These are phyloP conservation scores for Stichopus chloronotus DNA, from an alignment of 35 echinoderm and acorn worm species.

Conservation along the genomic window DNA sequence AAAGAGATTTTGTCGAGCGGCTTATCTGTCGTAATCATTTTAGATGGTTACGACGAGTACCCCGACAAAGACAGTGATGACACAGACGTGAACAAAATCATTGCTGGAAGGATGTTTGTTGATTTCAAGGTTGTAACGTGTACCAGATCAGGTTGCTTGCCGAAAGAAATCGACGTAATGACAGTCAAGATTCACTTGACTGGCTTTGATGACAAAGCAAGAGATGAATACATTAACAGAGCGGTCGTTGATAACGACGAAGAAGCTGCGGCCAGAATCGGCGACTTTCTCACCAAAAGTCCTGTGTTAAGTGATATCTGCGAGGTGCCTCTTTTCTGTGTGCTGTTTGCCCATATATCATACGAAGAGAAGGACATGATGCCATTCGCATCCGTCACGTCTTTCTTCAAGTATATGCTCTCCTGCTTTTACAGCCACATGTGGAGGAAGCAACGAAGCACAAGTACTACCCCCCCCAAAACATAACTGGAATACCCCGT, in stretches of 20 bases:
- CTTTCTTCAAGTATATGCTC: neutral
- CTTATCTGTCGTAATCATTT: neutral
- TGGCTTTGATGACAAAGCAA: neutral
- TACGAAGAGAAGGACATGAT: neutral
- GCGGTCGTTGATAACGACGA: neutral
- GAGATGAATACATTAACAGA: neutral
- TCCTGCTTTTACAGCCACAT: neutral
- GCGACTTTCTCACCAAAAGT: neutral
- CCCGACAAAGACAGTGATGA: neutral
- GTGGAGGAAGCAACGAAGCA: neutral
- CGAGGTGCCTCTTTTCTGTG: constrained; percentile 5
- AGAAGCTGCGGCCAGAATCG: neutral
- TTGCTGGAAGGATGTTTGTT: neutral
- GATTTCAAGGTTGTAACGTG: neutral
- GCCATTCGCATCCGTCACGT: neutral
- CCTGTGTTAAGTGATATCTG: neutral
- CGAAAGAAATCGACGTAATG: neutral
- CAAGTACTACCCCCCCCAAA: neutral
- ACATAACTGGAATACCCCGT: neutral
- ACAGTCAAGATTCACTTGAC: neutral
- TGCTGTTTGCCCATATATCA: neutral
- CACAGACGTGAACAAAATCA: neutral
- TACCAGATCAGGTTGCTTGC: neutral
- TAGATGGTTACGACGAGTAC: constrained; percentile 27
- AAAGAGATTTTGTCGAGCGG: neutral